Evolutionary conservation across 2,888 invertebrate species (phyloP), one percentile per base, ranked within the genome.

Genomic region (Trichogramma evanescens): DNA sequence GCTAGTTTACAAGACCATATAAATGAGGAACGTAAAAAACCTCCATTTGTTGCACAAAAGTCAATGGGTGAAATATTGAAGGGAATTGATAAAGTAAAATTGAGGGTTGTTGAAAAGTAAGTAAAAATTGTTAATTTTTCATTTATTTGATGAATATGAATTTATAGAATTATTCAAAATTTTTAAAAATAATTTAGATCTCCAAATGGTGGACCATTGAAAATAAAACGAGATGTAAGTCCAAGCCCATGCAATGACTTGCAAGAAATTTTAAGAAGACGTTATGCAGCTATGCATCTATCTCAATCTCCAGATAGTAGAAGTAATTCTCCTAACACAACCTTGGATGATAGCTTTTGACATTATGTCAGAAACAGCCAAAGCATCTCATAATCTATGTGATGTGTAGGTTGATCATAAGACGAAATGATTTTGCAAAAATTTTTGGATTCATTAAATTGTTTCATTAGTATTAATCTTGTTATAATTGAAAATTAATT

Each of bases 1-100:
- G 74, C 77, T 44, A 78, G 77, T 68, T 69, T 78, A 7, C 77
- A 77, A 63, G 77, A 77, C 63, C 76, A 77, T 62, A 71, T 74
- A 60, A 72, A 73, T 9, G 70, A 72, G 40, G 69, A 71, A 45
- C 69, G 70, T n/a, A 74, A 70, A 57, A 75, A 72, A 57, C 69
- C 70, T 13, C 63, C 63, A 13, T 60, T 76, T 51, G 63, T 65
- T 38, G 50, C 68, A 5, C 76, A 77, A 65, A 73, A 73, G 62
- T 77, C 75, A 4, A 74, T 74, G 71, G 74, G 73, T 7, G 74
- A 77, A 63, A 72, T 75, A 56, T 67, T 77, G n/a, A 72, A 72
- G 63, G 73, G 76, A 56, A 73, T 75, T 26, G 74, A 73, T 57
- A 74, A 73, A 61, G 66, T 72, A 38, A 74, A 74, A 66, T 66